These are phyloP conservation scores for Lithophane semibrunnea DNA, from an alignment of 2,888 invertebrate species.

Conservation along the genomic window DNA sequence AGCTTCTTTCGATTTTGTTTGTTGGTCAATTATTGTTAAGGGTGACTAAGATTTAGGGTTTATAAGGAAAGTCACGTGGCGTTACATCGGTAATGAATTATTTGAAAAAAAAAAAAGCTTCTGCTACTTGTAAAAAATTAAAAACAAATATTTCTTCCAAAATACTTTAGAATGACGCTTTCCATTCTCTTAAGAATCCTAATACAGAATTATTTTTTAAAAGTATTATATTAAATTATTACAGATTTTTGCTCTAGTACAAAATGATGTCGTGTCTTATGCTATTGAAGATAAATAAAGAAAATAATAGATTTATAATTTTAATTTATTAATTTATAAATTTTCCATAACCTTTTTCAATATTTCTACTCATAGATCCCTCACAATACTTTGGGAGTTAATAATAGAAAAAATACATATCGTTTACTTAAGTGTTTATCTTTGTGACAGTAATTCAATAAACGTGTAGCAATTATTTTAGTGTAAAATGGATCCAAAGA, in stretches of 20 bases:
- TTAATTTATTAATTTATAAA: slow-evolving; percentile 47
- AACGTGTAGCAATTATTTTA: slow-evolving; percentile 75
- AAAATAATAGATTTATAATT: slow-evolving; percentile 57
- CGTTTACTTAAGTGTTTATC: slow-evolving; percentile 84
- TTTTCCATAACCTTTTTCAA: slow-evolving; percentile 49
- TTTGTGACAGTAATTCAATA: slow-evolving; percentile 87
- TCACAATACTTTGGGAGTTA: slow-evolving; percentile 72
- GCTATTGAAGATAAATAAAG: slow-evolving; percentile 60
- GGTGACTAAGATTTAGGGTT: slow-evolving; percentile 70
- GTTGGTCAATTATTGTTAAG: slow-evolving; percentile 82
- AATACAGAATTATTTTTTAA: slow-evolving; percentile 51
- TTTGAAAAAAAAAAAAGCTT: slow-evolving; percentile 52
- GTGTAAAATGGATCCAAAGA: slow-evolving; percentile 84
- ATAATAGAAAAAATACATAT: slow-evolving; percentile 85
- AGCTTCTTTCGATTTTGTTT: slow-evolving; percentile 80
- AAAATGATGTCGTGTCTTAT: slow-evolving; percentile 83
- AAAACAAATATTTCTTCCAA: slow-evolving; percentile 42
- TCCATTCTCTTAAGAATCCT: slow-evolving; percentile 36
- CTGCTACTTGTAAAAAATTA: slow-evolving; percentile 28
- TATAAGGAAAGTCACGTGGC: slow-evolving; percentile 64
- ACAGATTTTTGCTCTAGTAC: slow-evolving; percentile 81
- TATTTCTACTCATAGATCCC: slow-evolving; percentile 65
- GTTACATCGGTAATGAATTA: slow-evolving; percentile 56
- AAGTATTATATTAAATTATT: slow-evolving; percentile 42
- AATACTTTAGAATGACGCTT: slow-evolving; percentile 55